Percentiles rank a stretch among this genome's conserved stretches.
These are phyloP conservation scores for Pangasianodon hypophthalmus DNA, from an alignment of 2,113 vertebrate species.

Conservation along the genomic window DNA sequence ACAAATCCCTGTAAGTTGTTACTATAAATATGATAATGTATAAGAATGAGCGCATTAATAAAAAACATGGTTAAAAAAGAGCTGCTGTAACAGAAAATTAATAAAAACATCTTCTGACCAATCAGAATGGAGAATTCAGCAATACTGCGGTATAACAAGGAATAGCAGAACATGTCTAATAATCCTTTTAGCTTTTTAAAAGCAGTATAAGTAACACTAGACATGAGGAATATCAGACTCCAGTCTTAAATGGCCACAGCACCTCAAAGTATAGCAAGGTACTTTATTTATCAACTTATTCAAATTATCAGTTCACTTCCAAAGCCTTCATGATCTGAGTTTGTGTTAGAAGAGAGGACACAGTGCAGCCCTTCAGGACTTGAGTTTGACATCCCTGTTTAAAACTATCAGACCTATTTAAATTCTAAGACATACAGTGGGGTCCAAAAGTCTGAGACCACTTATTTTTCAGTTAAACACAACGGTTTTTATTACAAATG, in stretches of 20 bases:
- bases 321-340: not conserved
- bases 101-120: not conserved
- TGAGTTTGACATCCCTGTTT: not conserved
- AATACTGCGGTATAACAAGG: not conserved
- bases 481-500: not conserved
- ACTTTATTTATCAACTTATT: not conserved
- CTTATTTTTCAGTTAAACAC: not conserved
- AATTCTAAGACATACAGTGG: not conserved
- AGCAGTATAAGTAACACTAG: not conserved
- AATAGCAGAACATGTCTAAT: not conserved
- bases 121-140: not conserved
- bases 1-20: not conserved
- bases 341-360: not conserved
- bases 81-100: not conserved
- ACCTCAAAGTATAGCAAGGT: not conserved
- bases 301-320: not conserved
- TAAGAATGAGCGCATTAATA: not conserved
- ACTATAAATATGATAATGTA: not conserved
- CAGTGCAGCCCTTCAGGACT: conserved; percentile 11
- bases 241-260: not conserved
- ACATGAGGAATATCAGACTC: not conserved
- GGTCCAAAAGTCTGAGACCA: not conserved
- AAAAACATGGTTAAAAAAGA: not conserved
- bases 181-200: not conserved
- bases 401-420: not conserved